Conservation (phyloP, 1,140 invertebrate genomes). For the Liolophura sinensis region DNA sequence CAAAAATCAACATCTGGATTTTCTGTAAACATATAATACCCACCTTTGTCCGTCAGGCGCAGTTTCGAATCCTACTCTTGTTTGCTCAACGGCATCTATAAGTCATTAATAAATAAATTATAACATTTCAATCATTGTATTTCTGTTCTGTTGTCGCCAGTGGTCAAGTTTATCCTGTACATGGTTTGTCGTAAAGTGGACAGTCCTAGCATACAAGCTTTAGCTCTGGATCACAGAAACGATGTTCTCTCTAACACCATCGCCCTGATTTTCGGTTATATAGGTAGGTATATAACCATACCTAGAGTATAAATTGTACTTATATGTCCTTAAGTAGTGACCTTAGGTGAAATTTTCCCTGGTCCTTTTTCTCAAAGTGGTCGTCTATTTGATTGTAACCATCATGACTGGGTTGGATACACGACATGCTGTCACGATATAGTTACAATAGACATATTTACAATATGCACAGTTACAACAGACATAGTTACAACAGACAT, state of each 20-base stretch:
- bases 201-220: constrained; percentile 47
- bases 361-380: too few species aligned
- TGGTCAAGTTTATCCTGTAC: constrained; percentile 55
- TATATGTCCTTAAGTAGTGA: too few species aligned
- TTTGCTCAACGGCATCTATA: not conserved
- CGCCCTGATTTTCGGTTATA: constrained; percentile 49
- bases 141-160: constrained; percentile 22
- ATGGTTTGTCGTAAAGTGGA: constrained; percentile 48
- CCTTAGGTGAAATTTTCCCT: too few species aligned
- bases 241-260: constrained; percentile 60
- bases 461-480: too few species aligned
- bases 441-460: too few species aligned
- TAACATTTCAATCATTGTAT: not conserved
- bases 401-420: too few species aligned
- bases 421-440: too few species aligned
- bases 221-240: constrained; percentile 61
- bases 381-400: too few species aligned
- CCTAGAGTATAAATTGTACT: too few species aligned
- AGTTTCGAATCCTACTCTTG: not conserved
- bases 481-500: too few species aligned
- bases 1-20: too few species aligned
- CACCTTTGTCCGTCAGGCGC: not conserved
- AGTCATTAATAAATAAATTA: not conserved
- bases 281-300: constrained; percentile 36
- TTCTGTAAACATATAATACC: not conserved